These are phyloP conservation scores for Ambastaia sidthimunki DNA, from an alignment of 2,797 vertebrate genomes.

Conservation along the genomic window DNA sequence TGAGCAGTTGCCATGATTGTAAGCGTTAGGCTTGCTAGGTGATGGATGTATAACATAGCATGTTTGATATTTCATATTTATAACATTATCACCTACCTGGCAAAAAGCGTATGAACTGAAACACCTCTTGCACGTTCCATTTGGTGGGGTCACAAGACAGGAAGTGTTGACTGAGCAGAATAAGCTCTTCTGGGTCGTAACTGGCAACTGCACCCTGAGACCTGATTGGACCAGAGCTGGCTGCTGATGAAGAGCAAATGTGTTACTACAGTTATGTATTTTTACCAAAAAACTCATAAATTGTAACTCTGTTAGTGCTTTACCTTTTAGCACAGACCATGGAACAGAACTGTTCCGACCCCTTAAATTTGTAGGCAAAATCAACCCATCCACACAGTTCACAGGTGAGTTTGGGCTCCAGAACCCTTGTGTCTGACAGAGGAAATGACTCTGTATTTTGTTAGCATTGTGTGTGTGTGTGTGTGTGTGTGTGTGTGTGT, in stretches of 20 bases:
- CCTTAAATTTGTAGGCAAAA: constrained; percentile 96
- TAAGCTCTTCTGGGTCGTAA: constrained; percentile 83
- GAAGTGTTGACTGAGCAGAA: constrained; percentile 84
- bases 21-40: neutral
- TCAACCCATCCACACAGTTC: constrained; percentile 96
- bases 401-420: constrained; percentile 92
- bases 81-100: constrained; percentile 77
- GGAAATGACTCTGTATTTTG: neutral
- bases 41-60: constrained; percentile 74
- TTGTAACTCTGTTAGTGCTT: constrained; percentile 25
- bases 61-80: constrained; percentile 74
- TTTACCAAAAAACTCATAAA: neutral
- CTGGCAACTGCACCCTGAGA: constrained; percentile 77
- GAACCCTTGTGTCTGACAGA: constrained; percentile 80
- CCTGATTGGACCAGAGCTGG: constrained; percentile 81
- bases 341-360: constrained; percentile 95
- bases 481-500: too few relatives aligned
- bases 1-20: neutral
- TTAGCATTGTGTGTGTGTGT: neutral
- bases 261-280: neutral
- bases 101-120: constrained; percentile 92
- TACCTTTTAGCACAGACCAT: constrained; percentile 97
- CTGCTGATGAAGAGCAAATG: constrained; percentile 67
- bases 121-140: constrained; percentile 97
- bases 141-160: constrained; percentile 90